phyloP scores from a whole-genome alignment of 2,888 invertebrate genomes.

The Tribolium freemani region DNA sequence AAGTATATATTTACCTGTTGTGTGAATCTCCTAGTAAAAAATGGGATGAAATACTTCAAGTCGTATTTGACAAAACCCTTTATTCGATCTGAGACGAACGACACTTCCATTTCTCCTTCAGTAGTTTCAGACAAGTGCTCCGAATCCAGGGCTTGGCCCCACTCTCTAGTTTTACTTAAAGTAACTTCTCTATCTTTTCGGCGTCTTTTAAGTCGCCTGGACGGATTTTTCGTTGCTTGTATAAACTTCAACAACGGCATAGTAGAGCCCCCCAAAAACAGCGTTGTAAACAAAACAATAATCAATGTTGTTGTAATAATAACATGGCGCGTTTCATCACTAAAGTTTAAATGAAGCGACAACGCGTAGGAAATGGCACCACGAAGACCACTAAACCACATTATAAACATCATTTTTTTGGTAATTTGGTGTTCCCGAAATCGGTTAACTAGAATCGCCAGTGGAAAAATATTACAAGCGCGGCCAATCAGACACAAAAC shows the following conservation, averaged over 20 bases:
- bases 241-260: conserved; percentile 96
- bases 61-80: conserved; percentile 94
- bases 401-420: conserved; percentile 98
- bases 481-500: conserved; percentile 92
- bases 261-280: conserved; percentile 96
- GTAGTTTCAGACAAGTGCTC: conserved; percentile 94
- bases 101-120: conserved; percentile 92
- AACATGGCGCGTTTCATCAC: conserved; percentile 94
- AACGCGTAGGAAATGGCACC: conserved; percentile 99
- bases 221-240: conserved; percentile 76
- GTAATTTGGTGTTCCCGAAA: conserved; percentile 98
- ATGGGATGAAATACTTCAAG: conserved; percentile 94
- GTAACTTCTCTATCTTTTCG: conserved; percentile 84
- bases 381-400: conserved; percentile 98
- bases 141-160: conserved; percentile 95
- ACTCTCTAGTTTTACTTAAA: conserved; percentile 97
- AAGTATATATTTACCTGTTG: conserved; percentile 78
- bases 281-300: conserved; percentile 95
- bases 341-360: conserved; percentile 94
- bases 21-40: conserved; percentile 95
- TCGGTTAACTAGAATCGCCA: conserved; percentile 93
- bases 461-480: conserved; percentile 96
- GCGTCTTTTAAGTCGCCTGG: conserved; percentile 71
- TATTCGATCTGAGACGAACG: conserved; percentile 84
- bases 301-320: conserved; percentile 98